phyloP scores from a whole-genome alignment of 2,113 vertebrate species.

The Mobula hypostoma region DNA sequence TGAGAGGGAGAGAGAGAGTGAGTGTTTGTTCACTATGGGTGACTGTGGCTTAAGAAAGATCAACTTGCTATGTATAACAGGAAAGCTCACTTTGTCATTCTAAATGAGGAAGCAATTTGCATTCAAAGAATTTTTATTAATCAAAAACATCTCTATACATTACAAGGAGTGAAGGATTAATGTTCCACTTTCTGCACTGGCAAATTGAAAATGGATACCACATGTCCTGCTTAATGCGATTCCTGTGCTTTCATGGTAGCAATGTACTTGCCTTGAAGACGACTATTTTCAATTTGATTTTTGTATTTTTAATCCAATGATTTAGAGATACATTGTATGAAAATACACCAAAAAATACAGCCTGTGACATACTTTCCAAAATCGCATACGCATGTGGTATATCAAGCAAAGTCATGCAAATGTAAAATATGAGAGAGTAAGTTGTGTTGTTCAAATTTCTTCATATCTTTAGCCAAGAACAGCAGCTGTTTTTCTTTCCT shows the following conservation, averaged over 20 bases:
- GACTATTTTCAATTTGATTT: constrained; percentile 42
- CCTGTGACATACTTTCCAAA: constrained; percentile 35
- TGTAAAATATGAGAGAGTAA: constrained; percentile 40
- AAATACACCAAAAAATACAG: constrained; percentile 35
- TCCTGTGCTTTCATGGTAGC: constrained; percentile 39
- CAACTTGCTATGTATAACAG: constrained; percentile 46
- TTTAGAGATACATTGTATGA: constrained; percentile 37
- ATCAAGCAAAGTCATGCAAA: constrained; percentile 47
- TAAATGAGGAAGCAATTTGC: constrained; percentile 50
- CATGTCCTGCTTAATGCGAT: constrained; percentile 43
- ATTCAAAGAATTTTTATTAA: constrained; percentile 51
- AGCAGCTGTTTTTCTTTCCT: constrained; percentile 56
- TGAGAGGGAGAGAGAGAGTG: no score
- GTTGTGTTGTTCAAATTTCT: constrained; percentile 47
- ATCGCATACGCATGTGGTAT: constrained; percentile 46
- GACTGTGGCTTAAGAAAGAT: constrained; percentile 49
- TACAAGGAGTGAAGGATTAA: constrained; percentile 49
- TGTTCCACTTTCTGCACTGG: constrained; percentile 40
- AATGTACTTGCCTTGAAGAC: constrained; percentile 44
- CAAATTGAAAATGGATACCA: constrained; percentile 43
- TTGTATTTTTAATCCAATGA: constrained; percentile 41
- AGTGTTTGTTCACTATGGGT: constrained; percentile 40
- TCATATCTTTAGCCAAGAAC: constrained; percentile 45
- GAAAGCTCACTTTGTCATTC: constrained; percentile 47
- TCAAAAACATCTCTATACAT: constrained; percentile 51